Base-by-base conservation (phyloP, 37 sponge, comb jelly and placozoan species). In the Theonella swinhoei region DNA sequence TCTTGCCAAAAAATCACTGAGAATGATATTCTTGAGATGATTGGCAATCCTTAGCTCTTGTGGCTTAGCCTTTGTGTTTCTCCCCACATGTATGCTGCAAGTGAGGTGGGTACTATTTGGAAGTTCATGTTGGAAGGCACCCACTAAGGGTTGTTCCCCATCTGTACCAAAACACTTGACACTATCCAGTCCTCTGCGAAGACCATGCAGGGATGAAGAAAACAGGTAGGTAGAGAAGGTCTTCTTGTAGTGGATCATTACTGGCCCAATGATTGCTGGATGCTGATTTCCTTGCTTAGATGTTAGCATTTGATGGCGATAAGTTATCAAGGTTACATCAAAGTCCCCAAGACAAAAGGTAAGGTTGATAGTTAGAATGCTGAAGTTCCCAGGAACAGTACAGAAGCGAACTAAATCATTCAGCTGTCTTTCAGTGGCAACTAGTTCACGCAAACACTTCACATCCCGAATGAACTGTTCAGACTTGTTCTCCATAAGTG, bases 301-400 rank as follows among this genome's bases (percentile, higher is more conserved):
- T 58, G 19, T 58, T 58, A 58, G 60, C 60, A 58, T 20, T 19
- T 58, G 11, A 19, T 58, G 60, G 19, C 60, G 60, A 58, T 58
- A 58, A 20, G 79, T 79, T 35, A 79, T 65, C 3, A 60, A 35
- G 8, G 68, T 79, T 4, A 64, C 79, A 64, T 64, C 79, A 65
- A 79, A 79, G 23, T 79, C 68, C n/a, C 79, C 79, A 39, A 79
- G 68, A 9, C 68, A 47, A 62, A 79, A 80, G 35, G 71, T 80
- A 14, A 71, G 81, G 70, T 80, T 71, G 23, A 62, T 71, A 30
- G 81, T 80, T 29, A 80, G 23, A 19, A 80, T 40, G n/a, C 81
- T 59, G 70, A 80, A 80, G 30, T 79, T 42, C 2, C 30, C 60
- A 24, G 60, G 38, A 3, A 4, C 43, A 19, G 71, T 70, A 59